A percentile compares a stretch with the other conserved stretches of the same genome.
phyloP scores from a whole-genome alignment of 2,113 vertebrate species.

The Desmodus rotundus region DNA sequence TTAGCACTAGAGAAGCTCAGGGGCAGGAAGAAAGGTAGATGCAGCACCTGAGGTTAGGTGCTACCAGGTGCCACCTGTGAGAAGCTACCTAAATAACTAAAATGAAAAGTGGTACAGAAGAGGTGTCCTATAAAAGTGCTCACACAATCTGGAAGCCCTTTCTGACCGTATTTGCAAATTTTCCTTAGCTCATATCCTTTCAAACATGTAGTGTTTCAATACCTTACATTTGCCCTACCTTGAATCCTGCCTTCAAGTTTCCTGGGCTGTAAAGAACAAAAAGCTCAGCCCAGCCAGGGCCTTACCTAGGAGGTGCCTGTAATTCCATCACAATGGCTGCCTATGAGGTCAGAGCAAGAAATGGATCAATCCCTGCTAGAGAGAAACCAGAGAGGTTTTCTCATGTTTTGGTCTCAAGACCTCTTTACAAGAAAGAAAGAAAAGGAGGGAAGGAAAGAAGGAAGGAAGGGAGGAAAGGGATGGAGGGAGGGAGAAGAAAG shows the following conservation, averaged over 20 bases:
- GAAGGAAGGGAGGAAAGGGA: too few species aligned
- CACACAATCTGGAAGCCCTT: background rate
- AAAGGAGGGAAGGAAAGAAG: too few species aligned
- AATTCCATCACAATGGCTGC: background rate
- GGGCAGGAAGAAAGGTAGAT: background rate
- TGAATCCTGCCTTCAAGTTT: background rate
- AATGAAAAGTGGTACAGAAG: background rate
- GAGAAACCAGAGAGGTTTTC: background rate
- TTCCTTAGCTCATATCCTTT: background rate
- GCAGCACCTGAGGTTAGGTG: background rate
- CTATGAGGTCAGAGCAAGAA: background rate
- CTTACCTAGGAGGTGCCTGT: background rate
- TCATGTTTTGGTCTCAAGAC: too few species aligned
- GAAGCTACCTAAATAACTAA: background rate
- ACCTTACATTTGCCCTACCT: background rate
- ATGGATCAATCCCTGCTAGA: background rate
- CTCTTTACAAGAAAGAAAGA: too few species aligned
- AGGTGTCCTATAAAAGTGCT: background rate
- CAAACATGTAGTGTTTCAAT: background rate
- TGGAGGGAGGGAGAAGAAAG: too few species aligned
- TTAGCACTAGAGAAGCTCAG: background rate
- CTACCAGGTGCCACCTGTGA: background rate
- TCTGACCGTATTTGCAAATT: background rate
- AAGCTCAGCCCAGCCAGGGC: background rate
- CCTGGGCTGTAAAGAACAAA: background rate